Evolutionary conservation across 2,888 invertebrate genomes (phyloP).

Genomic region (Clepsis dumicolana): DNA sequence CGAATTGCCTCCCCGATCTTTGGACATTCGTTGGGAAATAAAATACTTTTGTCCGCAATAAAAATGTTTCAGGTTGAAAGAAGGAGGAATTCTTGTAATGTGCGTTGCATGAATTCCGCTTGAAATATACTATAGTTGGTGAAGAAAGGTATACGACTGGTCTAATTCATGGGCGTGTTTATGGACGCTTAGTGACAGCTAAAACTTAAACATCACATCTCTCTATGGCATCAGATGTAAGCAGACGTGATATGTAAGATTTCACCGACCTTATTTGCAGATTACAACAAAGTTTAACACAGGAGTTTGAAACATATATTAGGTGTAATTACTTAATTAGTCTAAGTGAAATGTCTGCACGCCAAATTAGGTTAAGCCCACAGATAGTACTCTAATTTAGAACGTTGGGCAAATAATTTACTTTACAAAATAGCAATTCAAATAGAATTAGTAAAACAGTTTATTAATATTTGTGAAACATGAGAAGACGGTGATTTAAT

Average conservation of each 20-base stretch:
- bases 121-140: neutral
- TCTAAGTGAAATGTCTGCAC: slow-evolving; percentile 22
- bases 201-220: neutral
- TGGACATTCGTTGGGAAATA: slow-evolving; percentile 15
- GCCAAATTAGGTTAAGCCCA: slow-evolving; percentile 26
- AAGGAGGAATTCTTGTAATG: neutral
- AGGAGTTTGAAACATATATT: slow-evolving; percentile 23
- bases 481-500: neutral
- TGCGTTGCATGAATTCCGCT: neutral
- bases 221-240: neutral
- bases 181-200: slow-evolving; percentile 9
- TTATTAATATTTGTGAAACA: neutral
- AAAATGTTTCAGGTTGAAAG: slow-evolving; percentile 21
- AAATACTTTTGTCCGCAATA: slow-evolving; percentile 23
- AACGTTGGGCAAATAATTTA: slow-evolving; percentile 2
- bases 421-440: neutral
- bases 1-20: slow-evolving; percentile 26
- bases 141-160: neutral
- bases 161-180: slow-evolving; percentile 10
- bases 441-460: slow-evolving; percentile 3
- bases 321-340: slow-evolving; percentile 30
- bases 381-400: slow-evolving; percentile 1
- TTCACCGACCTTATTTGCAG: neutral
- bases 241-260: neutral
- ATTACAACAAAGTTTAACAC: slow-evolving; percentile 4